Base-by-base conservation (phyloP, 2,797 vertebrate genomes). In the Pseudomugil gertrudae region DNA sequence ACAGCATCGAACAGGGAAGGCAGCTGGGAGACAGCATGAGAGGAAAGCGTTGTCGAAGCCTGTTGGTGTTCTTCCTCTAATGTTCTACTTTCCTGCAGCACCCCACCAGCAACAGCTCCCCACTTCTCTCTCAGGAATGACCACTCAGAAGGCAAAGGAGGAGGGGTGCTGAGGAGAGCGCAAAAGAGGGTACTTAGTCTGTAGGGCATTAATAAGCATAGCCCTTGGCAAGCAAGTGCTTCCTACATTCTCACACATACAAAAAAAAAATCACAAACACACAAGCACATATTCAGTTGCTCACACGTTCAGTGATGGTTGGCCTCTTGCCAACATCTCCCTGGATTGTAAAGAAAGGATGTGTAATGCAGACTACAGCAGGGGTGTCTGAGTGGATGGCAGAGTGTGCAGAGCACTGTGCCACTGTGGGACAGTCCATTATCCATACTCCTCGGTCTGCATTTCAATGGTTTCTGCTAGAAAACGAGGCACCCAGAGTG, bases 121-220 rank as follows among this genome's bases (percentile, higher is more conserved):
- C 71, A 17, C 63, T 54, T 35, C 64, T 65, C 65, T 80, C 83
- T 71, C 73, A 64, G 84, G 74, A 63, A 64, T 82, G 84, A 78
- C 82, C 83, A 84, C 80, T 90, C 69, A 77, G 78, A 80, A 63
- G 43, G 61, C 57, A 66, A 78, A 66, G 43, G 69, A 83, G 76
- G 66, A 52, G 65, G 63, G 74, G 77, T 84, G 84, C 79, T 74
- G 70, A 78, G 63, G 78, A 75, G 83, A 82, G 79, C 36, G 76
- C 66, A 73, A 78, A 82, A 71, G 80, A 82, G 88, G 79, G 74
- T 85, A 89, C 89, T 89, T 85, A 79, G 84, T 88, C 90, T 84
- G 78, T 77, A 81, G 90, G 87, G 88, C 89, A 90, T 92, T 93
- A 92, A 93, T 91, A 92, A 91, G 91, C 86, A 86, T 81, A 79